These are phyloP conservation scores for Dasysyrphus tricinctus DNA, from an alignment of 2,888 invertebrate species.

Conservation along the genomic window DNA sequence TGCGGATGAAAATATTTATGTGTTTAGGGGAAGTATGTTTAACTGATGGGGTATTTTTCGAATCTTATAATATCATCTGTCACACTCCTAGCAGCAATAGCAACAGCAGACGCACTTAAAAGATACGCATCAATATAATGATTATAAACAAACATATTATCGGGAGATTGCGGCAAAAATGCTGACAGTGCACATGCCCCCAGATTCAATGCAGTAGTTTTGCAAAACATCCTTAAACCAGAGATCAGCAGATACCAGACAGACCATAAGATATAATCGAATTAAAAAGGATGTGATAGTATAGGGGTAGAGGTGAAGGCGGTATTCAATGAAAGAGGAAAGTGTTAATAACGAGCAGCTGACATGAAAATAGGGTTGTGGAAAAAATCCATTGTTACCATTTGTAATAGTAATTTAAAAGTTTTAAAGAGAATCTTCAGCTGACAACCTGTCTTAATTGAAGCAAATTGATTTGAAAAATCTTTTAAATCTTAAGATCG, in stretches of 20 bases:
- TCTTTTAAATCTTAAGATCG: no score
- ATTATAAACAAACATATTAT: slow-evolving; percentile 16
- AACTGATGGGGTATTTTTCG: not conserved
- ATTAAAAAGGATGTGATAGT: slow-evolving; percentile 40
- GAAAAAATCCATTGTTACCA: slow-evolving; percentile 21
- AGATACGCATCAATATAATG: slow-evolving; percentile 39
- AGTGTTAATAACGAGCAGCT: slow-evolving; percentile 22
- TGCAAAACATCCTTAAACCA: slow-evolving; percentile 12
- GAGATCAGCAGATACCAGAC: not conserved
- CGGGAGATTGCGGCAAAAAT: slow-evolving; percentile 48
- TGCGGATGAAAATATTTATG: slow-evolving; percentile 2
- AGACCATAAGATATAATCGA: slow-evolving; percentile 45
- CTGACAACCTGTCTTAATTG: no score
- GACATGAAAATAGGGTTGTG: not conserved
- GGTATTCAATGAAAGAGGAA: not conserved
- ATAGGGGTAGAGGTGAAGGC: not conserved
- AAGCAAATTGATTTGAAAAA: no score
- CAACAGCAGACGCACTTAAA: slow-evolving; percentile 29
- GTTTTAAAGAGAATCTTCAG: not conserved
- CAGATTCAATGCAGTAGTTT: slow-evolving; percentile 48
- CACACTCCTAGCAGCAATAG: not conserved
- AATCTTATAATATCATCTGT: not conserved
- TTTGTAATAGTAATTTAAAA: slow-evolving; percentile 7
- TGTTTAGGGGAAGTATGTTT: not conserved
- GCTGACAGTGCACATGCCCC: slow-evolving; percentile 56